Conservation (phyloP, 2,113 vertebrate species). For the Aldabrachelys gigantea region DNA sequence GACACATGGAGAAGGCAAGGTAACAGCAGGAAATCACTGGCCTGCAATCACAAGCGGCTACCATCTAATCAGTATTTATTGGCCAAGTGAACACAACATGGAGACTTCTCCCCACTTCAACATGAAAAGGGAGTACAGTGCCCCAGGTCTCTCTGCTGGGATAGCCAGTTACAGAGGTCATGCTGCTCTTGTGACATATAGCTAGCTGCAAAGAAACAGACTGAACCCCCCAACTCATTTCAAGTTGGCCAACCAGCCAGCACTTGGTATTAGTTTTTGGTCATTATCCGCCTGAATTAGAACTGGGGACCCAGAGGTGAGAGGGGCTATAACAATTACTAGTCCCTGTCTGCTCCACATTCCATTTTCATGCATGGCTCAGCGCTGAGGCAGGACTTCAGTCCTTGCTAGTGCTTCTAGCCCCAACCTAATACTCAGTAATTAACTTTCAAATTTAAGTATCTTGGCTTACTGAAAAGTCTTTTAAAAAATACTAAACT, state of each 20-base stretch:
- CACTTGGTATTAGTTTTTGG: rapidly evolving
- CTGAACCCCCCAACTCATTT: not conserved
- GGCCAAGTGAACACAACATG: not conserved
- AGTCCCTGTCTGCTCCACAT: not conserved
- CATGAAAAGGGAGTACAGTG: not conserved
- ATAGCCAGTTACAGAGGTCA: not conserved
- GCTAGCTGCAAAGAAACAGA: not conserved
- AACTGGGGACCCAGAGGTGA: not conserved
- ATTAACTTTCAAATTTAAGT: not conserved
- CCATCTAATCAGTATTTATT: not conserved
- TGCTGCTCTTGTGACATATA: not conserved
- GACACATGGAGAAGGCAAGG: not conserved
- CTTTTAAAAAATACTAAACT: not conserved
- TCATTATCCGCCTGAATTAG: not conserved
- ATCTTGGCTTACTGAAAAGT: not conserved
- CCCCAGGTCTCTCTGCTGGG: not conserved
- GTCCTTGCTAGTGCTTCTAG: not conserved
- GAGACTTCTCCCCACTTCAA: not conserved
- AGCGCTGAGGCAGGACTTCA: not conserved
- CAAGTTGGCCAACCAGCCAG: rapidly evolving
- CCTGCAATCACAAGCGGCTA: not conserved
- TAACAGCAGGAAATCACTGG: not conserved
- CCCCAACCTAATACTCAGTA: not conserved
- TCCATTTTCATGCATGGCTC: not conserved
- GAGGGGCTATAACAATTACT: not conserved